Evolutionary conservation across 2,888 invertebrate species (phyloP), one percentile per base, ranked within the genome.

Genomic region (Hypsopygia costalis): DNA sequence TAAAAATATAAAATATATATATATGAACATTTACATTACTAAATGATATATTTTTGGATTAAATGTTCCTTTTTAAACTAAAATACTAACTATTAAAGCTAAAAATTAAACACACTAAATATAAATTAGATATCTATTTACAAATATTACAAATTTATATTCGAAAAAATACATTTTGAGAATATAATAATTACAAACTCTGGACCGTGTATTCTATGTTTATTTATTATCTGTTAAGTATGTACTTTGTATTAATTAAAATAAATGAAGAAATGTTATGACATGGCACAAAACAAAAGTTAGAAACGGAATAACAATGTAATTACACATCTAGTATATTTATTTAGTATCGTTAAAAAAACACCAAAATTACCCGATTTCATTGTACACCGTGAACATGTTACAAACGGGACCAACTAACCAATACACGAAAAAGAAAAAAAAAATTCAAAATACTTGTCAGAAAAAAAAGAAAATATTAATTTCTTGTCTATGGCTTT

Each of bases 71-170:
- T n/a, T 62, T 62, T 68, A 68, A 51, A 52, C 75, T 79, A 80
- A 54, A 59, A 59, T 80, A 81, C 73, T 76, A 81, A 66, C 85
- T 86, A 87, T 87, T 88, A 88, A 88, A 88, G 87, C 86, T 88
- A 82, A 82, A 62, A 58, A 67, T 66, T 78, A 80, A 80, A 77
- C 73, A 58, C 67, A 52, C 64, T 70, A 69, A 55, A 63, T 69
- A 86, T 85, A 86, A 87, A 81, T 86, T 81, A 83, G 71, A 62
- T 65, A 58, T 28, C 64, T 86, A 85, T 87, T 75, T 87, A 88
- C 85, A 87, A 82, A 83, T 81, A 82, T 85, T 86, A 87, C 86
- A 87, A 63, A 36, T 47, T 47, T 44, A 46, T 55, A 51, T 45
- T 44, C 44, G 42, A 41, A 34, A 43, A 49, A 41, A 44, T 44